Evolutionary conservation across 2,888 invertebrate genomes (phyloP).

Genomic region (Brenthis hecate): DNA sequence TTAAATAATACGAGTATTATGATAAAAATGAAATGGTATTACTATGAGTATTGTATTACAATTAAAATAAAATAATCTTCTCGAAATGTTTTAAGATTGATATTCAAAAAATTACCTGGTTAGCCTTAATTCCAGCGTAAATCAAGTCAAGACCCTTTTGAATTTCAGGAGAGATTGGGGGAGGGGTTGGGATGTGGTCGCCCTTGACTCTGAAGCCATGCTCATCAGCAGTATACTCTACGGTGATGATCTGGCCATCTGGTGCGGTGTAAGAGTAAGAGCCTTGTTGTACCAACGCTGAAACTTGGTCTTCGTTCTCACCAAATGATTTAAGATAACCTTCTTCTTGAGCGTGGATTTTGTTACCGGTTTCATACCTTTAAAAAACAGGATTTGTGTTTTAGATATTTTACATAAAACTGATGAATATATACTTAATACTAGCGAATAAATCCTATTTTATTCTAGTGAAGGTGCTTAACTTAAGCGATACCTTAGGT

Average conservation of each 20-base stretch:
- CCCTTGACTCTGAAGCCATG: conserved; percentile 91
- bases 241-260: conserved; percentile 88
- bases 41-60: no score
- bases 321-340: conserved; percentile 87
- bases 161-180: conserved; percentile 91
- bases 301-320: conserved; percentile 79
- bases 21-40: no score
- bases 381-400: conserved; percentile 41
- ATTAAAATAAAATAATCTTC: no score
- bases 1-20: no score
- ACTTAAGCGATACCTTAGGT: no score
- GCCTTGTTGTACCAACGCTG: conserved; percentile 88
- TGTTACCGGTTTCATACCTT: conserved; percentile 92
- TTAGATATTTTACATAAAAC: not conserved
- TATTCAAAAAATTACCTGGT: conserved; percentile 54
- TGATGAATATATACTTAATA: not conserved
- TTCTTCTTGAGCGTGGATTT: conserved; percentile 89
- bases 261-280: conserved; percentile 91
- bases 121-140: conserved; percentile 89
- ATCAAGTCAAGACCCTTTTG: conserved; percentile 94
- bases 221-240: conserved; percentile 91
- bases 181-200: conserved; percentile 92
- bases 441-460: no score
- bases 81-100: no score
- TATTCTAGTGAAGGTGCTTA: no score